Conservation (phyloP, 2,888 invertebrate genomes). For the Steinernema scapterisci region DNA sequence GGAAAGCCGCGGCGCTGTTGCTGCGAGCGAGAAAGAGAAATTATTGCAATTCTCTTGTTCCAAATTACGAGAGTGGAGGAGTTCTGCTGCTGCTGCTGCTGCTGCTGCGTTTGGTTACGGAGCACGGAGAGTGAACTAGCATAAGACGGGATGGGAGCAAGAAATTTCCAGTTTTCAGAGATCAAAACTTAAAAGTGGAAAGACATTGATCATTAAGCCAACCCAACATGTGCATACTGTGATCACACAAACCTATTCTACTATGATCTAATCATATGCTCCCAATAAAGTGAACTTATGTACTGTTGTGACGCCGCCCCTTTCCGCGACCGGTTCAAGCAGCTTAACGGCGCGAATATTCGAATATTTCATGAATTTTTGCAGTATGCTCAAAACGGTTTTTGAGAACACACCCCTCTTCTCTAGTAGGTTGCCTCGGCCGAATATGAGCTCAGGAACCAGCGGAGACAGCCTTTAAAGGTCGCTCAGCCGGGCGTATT, state of each 20-base stretch:
- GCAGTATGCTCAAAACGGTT: no score
- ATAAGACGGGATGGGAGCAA: background rate
- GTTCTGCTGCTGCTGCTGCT: no score
- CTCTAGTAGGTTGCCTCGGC: no score
- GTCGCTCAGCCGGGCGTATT: no score
- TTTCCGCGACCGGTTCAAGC: background rate
- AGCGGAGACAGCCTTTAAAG: no score
- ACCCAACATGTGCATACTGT: background rate
- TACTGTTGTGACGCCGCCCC: background rate
- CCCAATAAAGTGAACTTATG: conserved; percentile 1
- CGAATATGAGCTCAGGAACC: no score
- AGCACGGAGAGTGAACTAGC: conserved; percentile 15
- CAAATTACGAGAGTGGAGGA: conserved; percentile 23
- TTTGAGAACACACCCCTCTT: no score
- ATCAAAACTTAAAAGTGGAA: conserved; percentile 29
- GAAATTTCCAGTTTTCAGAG: conserved; percentile 29
- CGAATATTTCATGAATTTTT: no score
- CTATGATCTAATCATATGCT: conserved; percentile 3
- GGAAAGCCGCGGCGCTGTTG: background rate
- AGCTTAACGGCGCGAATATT: no score
- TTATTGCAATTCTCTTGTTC: conserved; percentile 31
- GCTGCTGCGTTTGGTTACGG: background rate
- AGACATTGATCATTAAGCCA: conserved; percentile 23
- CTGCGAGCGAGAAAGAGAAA: conserved; percentile 8
- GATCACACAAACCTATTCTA: conserved; percentile 25